Evolutionary conservation across 2,888 invertebrate species (phyloP).

Genomic region (Mythimna vitellina): DNA sequence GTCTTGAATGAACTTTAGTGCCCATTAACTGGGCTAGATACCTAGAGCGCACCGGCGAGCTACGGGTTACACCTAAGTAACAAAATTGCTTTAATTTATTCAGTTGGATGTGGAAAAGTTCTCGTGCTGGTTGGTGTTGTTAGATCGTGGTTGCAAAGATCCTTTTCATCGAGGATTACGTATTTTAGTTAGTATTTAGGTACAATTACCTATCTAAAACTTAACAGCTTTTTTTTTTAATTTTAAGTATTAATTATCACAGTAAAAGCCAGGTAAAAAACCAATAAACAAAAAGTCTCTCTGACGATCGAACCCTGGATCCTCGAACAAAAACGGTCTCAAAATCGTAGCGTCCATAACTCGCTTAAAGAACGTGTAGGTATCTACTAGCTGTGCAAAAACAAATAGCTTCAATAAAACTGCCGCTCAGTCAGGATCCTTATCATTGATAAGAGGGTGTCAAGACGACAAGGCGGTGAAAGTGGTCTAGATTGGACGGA

Average conservation of each 20-base stretch:
- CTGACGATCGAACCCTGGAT: background rate
- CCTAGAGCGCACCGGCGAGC: slow-evolving; percentile 9
- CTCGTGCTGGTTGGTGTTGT: background rate
- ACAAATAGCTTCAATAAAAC: slow-evolving; percentile 15
- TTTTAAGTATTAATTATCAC: too few species aligned
- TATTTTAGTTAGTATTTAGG: background rate
- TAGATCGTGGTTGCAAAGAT: background rate
- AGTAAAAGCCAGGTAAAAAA: background rate
- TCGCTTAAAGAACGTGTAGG: background rate
- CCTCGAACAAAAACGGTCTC: background rate
- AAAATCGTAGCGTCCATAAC: background rate
- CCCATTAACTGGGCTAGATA: slow-evolving; percentile 50
- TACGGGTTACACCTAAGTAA: slow-evolving; percentile 9
- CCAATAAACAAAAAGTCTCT: background rate
- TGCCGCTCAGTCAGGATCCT: slow-evolving; percentile 27
- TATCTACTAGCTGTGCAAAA: background rate
- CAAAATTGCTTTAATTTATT: slow-evolving; percentile 30
- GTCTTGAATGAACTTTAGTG: slow-evolving; percentile 63
- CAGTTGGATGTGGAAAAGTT: background rate
- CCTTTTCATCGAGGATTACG: background rate
- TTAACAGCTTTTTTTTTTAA: too few species aligned
- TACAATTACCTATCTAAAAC: background rate
- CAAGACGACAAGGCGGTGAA: slow-evolving; percentile 59
- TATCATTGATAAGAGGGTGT: slow-evolving; percentile 48
- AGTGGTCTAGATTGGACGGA: slow-evolving; percentile 61